Base-by-base conservation (phyloP, 2,797 vertebrate species). In the Pogoniulus pusillus region DNA sequence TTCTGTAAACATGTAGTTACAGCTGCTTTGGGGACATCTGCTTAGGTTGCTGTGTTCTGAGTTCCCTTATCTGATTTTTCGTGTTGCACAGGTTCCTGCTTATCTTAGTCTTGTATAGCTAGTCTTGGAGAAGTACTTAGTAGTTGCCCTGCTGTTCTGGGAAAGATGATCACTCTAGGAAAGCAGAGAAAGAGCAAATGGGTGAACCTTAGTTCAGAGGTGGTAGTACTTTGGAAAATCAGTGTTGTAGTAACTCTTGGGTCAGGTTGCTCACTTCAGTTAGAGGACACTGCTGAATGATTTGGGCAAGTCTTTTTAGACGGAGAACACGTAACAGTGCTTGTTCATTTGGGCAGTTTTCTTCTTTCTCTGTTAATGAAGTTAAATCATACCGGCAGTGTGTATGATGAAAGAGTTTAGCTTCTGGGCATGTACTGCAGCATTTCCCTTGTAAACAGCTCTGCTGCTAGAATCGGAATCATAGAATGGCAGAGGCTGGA, bases 51-150 rank as follows among this genome's bases (percentile, higher is more conserved):
- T 30, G 7, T 49, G 34, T 27, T 8, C 26, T 14, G 37, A 41
- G 22, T 29, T 43, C 18, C 30, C n/a, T 12, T 19, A 20, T 47
- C 55, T 63, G 29, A 2, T 45, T 49, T 45, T 60, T 72, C 0
- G 0, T 64, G 13, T 26, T 49, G 24, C 27, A 7, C 1, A 1
- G 27, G 34, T 30, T 80, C 69, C 70, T 79, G 17, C 13, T 0
- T 27, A 6, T 22, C 47, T 47, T 16, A 14, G 5, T 45, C 32
- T 45, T 66, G 30, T 9, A 1, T 4, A 35, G 23, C 23, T 26
- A 7, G 19, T 45, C 23, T 24, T 32, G 32, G 39, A 24, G 45
- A 0, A 0, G 69, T 53, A 10, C 7, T 64, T 45, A 13, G 14
- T 47, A 49, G 54, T 35, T 54, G 34, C 16, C 9, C 29, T 41